Percentiles rank a stretch among this genome's conserved stretches.
Conservation (phyloP, 2,797 vertebrate genomes). For the Acanthurus leucopareius region DNA sequence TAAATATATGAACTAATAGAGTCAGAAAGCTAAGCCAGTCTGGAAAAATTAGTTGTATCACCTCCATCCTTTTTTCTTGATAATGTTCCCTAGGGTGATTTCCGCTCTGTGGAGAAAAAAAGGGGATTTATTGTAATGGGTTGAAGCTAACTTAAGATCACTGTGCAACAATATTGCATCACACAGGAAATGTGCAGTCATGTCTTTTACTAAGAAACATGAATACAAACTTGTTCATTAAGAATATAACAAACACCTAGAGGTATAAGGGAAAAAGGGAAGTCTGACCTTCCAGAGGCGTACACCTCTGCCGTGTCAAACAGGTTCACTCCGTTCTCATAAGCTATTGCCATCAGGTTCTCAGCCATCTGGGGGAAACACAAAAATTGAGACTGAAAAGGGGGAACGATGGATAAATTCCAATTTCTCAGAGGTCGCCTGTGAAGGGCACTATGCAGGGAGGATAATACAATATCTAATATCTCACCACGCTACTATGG, state of each 20-base stretch:
- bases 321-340: constrained; percentile 87
- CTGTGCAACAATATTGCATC: constrained; percentile 6
- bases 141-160: constrained; percentile 16
- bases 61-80: constrained; percentile 96
- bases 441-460: constrained; percentile 36
- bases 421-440: constrained; percentile 38
- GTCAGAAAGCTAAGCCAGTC: constrained; percentile 43
- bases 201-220: neutral
- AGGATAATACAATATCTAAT: constrained; percentile 32
- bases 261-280: constrained; percentile 5
- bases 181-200: constrained; percentile 1
- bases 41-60: constrained; percentile 69
- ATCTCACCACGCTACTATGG: constrained; percentile 4
- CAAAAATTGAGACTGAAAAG: constrained; percentile 55
- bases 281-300: constrained; percentile 86
- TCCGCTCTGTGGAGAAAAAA: constrained; percentile 87
- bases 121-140: constrained; percentile 25
- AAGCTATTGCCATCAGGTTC: constrained; percentile 88
- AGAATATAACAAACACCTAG: neutral
- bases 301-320: constrained; percentile 90
- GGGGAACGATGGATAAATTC: constrained; percentile 34
- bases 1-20: constrained; percentile 30
- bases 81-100: constrained; percentile 91
- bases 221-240: neutral
- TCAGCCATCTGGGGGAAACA: constrained; percentile 83